Percentiles rank a stretch among this genome's conserved stretches.
These are phyloP conservation scores for Manacus vitellinus DNA, from an alignment of 2,113 vertebrate species.

Conservation along the genomic window DNA sequence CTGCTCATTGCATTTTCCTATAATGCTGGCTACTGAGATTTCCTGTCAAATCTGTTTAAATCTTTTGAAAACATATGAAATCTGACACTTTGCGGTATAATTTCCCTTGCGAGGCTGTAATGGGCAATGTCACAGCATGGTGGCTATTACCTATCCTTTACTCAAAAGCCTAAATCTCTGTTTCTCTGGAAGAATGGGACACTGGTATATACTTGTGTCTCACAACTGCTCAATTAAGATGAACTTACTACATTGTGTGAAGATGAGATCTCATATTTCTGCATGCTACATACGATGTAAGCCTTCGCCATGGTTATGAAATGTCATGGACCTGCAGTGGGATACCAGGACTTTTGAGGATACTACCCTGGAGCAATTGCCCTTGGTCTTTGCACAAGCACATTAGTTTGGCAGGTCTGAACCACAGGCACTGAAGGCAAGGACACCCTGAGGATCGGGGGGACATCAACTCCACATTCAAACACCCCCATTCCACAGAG, in stretches of 20 bases:
- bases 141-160: neutral
- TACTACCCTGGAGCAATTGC: neutral
- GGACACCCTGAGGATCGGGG: neutral
- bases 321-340: neutral
- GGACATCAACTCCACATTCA: neutral
- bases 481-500: neutral
- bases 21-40: neutral
- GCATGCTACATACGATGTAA: neutral
- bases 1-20: neutral
- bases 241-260: neutral
- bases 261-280: slow-evolving; percentile 16
- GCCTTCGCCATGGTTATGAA: neutral
- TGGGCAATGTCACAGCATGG: accelerated
- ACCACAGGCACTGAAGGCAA: neutral
- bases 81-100: neutral
- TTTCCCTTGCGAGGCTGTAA: neutral
- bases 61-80: slow-evolving; percentile 1
- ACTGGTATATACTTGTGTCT: neutral
- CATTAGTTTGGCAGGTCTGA: neutral
- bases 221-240: neutral
- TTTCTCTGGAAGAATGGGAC: neutral
- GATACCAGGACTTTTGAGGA: slow-evolving; percentile 32
- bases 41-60: neutral
- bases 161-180: slow-evolving; percentile 24
- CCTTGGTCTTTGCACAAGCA: neutral